phyloP scores from a whole-genome alignment of 1,140 invertebrate species.

The Andricus grossulariae region DNA sequence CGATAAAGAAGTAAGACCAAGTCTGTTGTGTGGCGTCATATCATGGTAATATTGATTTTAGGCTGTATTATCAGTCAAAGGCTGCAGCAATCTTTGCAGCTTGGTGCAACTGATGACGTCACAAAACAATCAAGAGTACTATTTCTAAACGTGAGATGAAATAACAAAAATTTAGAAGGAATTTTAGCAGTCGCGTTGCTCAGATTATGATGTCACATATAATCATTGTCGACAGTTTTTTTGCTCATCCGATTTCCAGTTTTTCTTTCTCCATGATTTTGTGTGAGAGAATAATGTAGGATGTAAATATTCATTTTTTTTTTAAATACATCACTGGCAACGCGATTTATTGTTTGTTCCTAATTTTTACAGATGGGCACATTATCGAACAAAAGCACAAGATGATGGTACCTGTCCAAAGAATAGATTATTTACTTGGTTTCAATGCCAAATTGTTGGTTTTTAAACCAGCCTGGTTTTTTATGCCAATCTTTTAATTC shows the following conservation, averaged over 20 bases:
- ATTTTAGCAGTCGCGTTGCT: too few relatives aligned
- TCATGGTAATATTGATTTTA: conserved; percentile 54
- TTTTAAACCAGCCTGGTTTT: not conserved
- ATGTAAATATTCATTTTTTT: too few relatives aligned
- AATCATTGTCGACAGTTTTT: too few relatives aligned
- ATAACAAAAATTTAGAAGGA: too few relatives aligned
- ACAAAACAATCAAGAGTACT: too few relatives aligned
- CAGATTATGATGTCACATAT: too few relatives aligned
- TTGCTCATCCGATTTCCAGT: too few relatives aligned
- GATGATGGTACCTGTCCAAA: conserved; percentile 51
- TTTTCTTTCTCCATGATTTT: too few relatives aligned
- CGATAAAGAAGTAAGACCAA: conserved; percentile 37
- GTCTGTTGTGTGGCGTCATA: conserved; percentile 32
- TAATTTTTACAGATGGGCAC: conserved; percentile 64
- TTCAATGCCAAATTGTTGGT: too few relatives aligned
- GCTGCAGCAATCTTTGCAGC: conserved; percentile 48
- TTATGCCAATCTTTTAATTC: not conserved
- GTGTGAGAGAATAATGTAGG: too few relatives aligned
- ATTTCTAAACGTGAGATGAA: too few relatives aligned
- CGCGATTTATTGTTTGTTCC: conserved; percentile 60
- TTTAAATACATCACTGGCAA: conserved; percentile 34
- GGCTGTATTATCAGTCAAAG: conserved; percentile 59
- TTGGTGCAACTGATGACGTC: conserved; percentile 40
- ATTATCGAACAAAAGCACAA: conserved; percentile 54
- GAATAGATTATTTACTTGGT: not conserved